These are phyloP conservation scores for Parnassius orleans DNA, from an alignment of 2,888 invertebrate species.

Conservation along the genomic window DNA sequence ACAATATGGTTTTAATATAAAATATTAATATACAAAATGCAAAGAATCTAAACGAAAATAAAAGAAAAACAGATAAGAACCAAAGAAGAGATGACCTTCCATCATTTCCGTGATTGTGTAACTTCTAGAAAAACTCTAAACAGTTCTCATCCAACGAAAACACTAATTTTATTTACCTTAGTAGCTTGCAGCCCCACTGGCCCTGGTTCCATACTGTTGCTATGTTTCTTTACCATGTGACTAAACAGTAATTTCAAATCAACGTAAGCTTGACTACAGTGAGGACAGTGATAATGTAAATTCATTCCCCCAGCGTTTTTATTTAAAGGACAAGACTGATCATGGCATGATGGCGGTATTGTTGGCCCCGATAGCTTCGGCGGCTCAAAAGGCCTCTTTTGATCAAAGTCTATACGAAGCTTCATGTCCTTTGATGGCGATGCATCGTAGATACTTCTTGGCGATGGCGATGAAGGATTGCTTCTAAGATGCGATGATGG, in stretches of 20 bases:
- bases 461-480: constrained; percentile 77
- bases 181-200: constrained; percentile 74
- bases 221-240: constrained; percentile 76
- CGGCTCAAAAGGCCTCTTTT: constrained; percentile 59
- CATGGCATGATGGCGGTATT: constrained; percentile 81
- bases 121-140: too few species aligned
- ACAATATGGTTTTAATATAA: too few species aligned
- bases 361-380: constrained; percentile 66
- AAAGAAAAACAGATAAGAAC: too few species aligned
- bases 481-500: constrained; percentile 86
- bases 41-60: too few species aligned
- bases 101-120: background rate
- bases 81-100: background rate
- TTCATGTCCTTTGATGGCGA: constrained; percentile 77
- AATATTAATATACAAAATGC: too few species aligned
- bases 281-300: constrained; percentile 72
- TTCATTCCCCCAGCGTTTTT: constrained; percentile 74
- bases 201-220: constrained; percentile 62
- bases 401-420: constrained; percentile 60
- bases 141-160: constrained; percentile 5
- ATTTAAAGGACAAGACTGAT: constrained; percentile 74
- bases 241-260: constrained; percentile 71
- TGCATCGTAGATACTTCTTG: constrained; percentile 78
- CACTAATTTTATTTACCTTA: constrained; percentile 54
- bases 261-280: constrained; percentile 73